Conservation (phyloP, 2,113 vertebrate genomes). For the Melanotaenia duboulayi region DNA sequence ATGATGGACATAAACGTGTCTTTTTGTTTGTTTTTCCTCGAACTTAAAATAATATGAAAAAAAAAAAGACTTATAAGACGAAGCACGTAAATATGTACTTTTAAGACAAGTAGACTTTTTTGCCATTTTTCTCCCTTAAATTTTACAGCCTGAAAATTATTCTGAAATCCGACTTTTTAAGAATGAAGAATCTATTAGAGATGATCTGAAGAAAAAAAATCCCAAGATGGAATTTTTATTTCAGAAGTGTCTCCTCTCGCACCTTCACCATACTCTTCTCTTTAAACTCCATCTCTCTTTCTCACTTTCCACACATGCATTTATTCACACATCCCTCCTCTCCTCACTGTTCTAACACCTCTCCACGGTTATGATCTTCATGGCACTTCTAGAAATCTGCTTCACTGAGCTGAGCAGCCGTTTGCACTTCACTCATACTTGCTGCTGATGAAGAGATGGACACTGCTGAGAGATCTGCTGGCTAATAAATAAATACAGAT, state of each 20-base stretch:
- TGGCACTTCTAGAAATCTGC: constrained; percentile 65
- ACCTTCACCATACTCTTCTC: constrained; percentile 38
- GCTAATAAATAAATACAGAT: constrained; percentile 23
- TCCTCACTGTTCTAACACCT: constrained; percentile 67
- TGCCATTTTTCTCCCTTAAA: no score
- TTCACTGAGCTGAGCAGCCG: constrained; percentile 56
- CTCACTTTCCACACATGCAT: constrained; percentile 35
- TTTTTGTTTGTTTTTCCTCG: not conserved
- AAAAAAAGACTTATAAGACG: not conserved
- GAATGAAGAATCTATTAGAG: constrained; percentile 9
- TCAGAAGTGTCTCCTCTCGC: constrained; percentile 43
- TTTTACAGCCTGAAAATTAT: no score
- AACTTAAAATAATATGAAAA: not conserved
- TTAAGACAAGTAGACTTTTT: not conserved
- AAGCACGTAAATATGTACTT: not conserved
- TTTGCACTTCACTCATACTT: constrained; percentile 44
- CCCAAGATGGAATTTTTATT: constrained; percentile 24
- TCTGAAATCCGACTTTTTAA: constrained; percentile 4
- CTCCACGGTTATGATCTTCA: constrained; percentile 56
- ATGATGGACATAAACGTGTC: no score
- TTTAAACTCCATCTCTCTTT: constrained; percentile 48
- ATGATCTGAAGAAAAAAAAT: constrained; percentile 12
- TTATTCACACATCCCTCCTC: constrained; percentile 50
- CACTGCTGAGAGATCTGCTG: constrained; percentile 29
- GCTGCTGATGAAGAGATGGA: constrained; percentile 41